A percentile compares a stretch with the other conserved stretches of the same genome.
These are phyloP conservation scores for Drosophila chauvacae DNA, from an alignment of 1,140 invertebrate species.

Conservation along the genomic window DNA sequence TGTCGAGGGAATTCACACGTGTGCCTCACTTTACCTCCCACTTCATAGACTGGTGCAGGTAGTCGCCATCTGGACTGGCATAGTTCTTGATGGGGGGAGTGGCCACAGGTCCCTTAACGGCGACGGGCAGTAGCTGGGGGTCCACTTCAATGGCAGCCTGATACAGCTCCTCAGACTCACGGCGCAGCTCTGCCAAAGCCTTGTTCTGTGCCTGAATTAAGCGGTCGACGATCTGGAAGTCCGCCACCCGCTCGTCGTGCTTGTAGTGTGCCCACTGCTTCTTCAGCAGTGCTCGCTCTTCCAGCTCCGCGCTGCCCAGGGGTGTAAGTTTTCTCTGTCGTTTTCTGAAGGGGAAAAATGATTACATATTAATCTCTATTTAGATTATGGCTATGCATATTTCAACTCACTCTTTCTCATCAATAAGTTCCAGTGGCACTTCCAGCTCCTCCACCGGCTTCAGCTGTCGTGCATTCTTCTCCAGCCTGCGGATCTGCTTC, in stretches of 20 bases:
- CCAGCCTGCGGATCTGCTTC: slow-evolving; percentile 91
- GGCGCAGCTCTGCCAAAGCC: slow-evolving; percentile 90
- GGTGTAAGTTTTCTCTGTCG: slow-evolving; percentile 85
- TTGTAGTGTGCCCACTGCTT: slow-evolving; percentile 92
- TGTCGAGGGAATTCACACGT: neutral
- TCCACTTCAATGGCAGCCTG: slow-evolving; percentile 92
- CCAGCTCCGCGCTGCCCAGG: slow-evolving; percentile 85
- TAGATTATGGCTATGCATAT: neutral
- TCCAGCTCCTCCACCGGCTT: slow-evolving; percentile 94
- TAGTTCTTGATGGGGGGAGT: slow-evolving; percentile 93
- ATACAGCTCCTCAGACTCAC: slow-evolving; percentile 93
- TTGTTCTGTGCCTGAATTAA: slow-evolving; percentile 89
- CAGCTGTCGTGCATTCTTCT: slow-evolving; percentile 90
- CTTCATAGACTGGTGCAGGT: slow-evolving; percentile 91
- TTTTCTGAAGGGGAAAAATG: slow-evolving; percentile 84
- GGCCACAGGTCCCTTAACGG: slow-evolving; percentile 88
- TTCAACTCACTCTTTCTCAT: slow-evolving; percentile 87
- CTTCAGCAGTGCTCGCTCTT: slow-evolving; percentile 86
- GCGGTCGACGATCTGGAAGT: slow-evolving; percentile 89
- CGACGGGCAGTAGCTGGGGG: slow-evolving; percentile 88
- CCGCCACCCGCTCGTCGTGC: slow-evolving; percentile 86
- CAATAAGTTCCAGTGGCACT: slow-evolving; percentile 88
- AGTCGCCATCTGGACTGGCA: slow-evolving; percentile 92
- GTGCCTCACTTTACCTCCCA: slow-evolving; percentile 86
- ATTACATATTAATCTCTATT: too few relatives aligned